Evolutionary conservation across 2,888 invertebrate species (phyloP).

Genomic region (Ceratothoa steindachneri): DNA sequence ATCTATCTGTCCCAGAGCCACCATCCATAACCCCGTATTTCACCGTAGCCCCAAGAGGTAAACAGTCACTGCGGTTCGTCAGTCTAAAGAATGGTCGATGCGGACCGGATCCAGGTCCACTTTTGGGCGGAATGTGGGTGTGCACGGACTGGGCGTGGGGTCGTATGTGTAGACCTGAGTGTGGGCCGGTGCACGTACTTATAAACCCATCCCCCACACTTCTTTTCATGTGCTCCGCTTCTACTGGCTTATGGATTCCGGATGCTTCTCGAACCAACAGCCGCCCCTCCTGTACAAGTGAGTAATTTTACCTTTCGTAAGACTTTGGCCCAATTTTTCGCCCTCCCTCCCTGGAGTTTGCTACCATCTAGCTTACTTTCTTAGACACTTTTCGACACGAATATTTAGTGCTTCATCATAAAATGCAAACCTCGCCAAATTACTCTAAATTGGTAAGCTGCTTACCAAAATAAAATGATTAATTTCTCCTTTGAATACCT

Average conservation of each 20-base stretch:
- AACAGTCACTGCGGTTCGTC: neutral
- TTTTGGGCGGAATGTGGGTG: slow-evolving; percentile 30
- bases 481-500: too few species aligned
- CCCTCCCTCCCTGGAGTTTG: too few species aligned
- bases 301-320: slow-evolving; percentile 11
- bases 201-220: slow-evolving; percentile 35
- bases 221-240: slow-evolving; percentile 39
- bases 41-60: neutral
- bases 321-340: neutral
- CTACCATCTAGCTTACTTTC: too few species aligned
- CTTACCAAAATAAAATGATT: too few species aligned
- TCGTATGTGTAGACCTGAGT: slow-evolving; percentile 39
- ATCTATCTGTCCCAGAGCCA: too few species aligned
- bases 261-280: slow-evolving; percentile 14
- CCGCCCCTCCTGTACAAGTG: slow-evolving; percentile 41
- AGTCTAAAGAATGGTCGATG: slow-evolving; percentile 8
- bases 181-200: slow-evolving; percentile 31
- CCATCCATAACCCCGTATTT: too few species aligned
- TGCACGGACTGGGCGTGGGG: slow-evolving; percentile 37
- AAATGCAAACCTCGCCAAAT: too few species aligned
- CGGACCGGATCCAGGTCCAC: slow-evolving; percentile 19
- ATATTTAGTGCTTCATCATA: too few species aligned
- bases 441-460: too few species aligned
- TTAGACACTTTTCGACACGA: too few species aligned
- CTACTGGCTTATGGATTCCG: slow-evolving; percentile 33